Base-by-base conservation (phyloP, 92 coral and sea anemone genomes). In the Montipora capitata region DNA sequence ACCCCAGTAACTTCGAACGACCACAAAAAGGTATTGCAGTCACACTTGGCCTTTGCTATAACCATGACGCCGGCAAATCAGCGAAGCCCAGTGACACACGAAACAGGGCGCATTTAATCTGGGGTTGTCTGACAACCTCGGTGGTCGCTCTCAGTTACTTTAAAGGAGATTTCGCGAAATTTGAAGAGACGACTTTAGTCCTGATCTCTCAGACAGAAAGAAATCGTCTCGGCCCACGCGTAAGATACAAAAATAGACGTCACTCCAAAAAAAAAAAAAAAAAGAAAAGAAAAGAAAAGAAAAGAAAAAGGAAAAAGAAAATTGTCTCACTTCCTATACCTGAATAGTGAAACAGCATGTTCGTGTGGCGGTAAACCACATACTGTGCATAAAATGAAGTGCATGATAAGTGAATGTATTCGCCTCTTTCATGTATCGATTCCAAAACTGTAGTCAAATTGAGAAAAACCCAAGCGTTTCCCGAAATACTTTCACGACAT, bases 381-480 rank as follows among this genome's bases (percentile, higher is more conserved):
- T 48, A 48, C 52, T 5, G 7, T 48, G 10, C 52, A 27, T 27
- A 27, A 27, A 27, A 27, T 27, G 35, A 27, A 27, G 35, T 27
- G 35, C 35, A 27, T 27, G 35, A 27, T 27, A 27, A 27, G 35
- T 27, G 35, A 14, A 71, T 67, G 14, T 48, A 35, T 48, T 79
- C 18, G 57, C 13, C 9, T 9, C 61, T 42, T 16, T 1, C 3
- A 38, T 64, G 67, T 59, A 10, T 40, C 77, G 54, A 51, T 81
- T 40, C 54, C 66, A 81, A 81, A 40, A 68, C 18, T 35, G 54
- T 43, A 79, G 66, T 78, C 63, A n/a, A 54, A 67, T 81, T 15
- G 74, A 40, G 49, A 14, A 10, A 72, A 27, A 45, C 54, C 45
- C 40, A 40, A 48, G 14, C 27, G 5, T 45, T 45, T 48, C 51